phyloP scores from a whole-genome alignment of 2,888 invertebrate genomes.

The Diarsia brunnea region DNA sequence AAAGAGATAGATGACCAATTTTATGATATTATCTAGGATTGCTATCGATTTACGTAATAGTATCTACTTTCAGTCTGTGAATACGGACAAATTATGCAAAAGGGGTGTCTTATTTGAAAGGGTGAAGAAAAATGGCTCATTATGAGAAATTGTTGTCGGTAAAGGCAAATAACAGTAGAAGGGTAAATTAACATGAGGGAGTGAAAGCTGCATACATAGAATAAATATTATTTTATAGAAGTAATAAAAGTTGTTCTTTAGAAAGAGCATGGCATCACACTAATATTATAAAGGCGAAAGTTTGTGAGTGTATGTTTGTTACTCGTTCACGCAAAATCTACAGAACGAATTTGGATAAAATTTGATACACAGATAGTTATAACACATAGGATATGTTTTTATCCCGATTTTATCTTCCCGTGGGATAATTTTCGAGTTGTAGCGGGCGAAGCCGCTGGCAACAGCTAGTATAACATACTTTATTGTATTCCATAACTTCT shows the following conservation, averaged over 20 bases:
- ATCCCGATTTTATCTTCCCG: too few relatives aligned
- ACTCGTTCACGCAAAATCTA: too few relatives aligned
- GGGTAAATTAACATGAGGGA: not conserved
- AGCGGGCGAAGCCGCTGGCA: too few relatives aligned
- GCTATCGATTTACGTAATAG: slow-evolving; percentile 45
- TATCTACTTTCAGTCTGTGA: slow-evolving; percentile 17
- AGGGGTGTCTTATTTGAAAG: slow-evolving; percentile 11
- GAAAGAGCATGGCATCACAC: too few relatives aligned
- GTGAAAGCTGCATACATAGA: not conserved
- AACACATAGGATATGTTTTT: too few relatives aligned
- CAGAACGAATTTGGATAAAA: too few relatives aligned
- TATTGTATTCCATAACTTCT: too few relatives aligned
- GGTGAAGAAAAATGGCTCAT: slow-evolving; percentile 13
- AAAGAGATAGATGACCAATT: slow-evolving; percentile 77
- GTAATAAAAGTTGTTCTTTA: not conserved
- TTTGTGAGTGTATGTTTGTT: too few relatives aligned
- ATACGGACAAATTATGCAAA: slow-evolving; percentile 35
- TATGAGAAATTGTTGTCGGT: slow-evolving; percentile 17
- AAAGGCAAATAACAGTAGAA: not conserved
- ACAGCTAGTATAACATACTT: too few relatives aligned
- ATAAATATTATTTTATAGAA: not conserved
- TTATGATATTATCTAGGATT: slow-evolving; percentile 72
- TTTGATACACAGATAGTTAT: too few relatives aligned
- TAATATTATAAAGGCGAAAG: too few relatives aligned
- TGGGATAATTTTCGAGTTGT: too few relatives aligned